Percentiles rank a stretch among this genome's conserved stretches.
Conservation (phyloP, 2,888 invertebrate genomes). For the Steromphala cineraria region DNA sequence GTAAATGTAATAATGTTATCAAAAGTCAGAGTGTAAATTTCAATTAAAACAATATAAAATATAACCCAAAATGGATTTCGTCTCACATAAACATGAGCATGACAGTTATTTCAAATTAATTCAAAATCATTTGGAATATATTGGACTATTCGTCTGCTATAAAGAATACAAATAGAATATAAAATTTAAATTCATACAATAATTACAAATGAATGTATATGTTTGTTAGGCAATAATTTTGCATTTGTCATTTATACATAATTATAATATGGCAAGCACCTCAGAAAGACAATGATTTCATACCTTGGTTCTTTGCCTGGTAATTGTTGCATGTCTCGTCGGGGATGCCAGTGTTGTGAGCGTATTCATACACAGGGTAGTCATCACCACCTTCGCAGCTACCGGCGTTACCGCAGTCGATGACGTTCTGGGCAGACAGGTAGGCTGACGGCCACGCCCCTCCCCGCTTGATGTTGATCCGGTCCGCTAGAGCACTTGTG, state of each 20-base stretch:
- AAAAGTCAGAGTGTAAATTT: too few species aligned
- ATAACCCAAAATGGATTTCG: too few species aligned
- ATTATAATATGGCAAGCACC: not conserved
- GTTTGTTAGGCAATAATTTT: not conserved
- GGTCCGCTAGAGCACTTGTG: slow-evolving; percentile 77
- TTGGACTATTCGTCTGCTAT: too few species aligned
- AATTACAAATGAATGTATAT: too few species aligned
- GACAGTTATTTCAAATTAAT: too few species aligned
- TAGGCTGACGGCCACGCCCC: slow-evolving; percentile 76
- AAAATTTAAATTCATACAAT: too few species aligned
- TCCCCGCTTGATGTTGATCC: slow-evolving; percentile 76
- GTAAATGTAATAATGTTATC: too few species aligned
- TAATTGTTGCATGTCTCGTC: slow-evolving; percentile 78
- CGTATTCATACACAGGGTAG: slow-evolving; percentile 75
- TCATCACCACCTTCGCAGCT: slow-evolving; percentile 71
- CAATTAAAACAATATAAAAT: too few species aligned
- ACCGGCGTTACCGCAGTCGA: slow-evolving; percentile 76
- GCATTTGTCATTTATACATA: not conserved
- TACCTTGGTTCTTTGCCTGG: slow-evolving; percentile 76
- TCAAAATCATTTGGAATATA: too few species aligned
- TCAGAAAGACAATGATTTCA: slow-evolving; percentile 22
- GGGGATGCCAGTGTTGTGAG: slow-evolving; percentile 75
- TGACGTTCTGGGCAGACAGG: slow-evolving; percentile 76
- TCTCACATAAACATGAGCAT: too few species aligned
- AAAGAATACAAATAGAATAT: too few species aligned